These are phyloP conservation scores for Peromyscus eremicus DNA, from an alignment of 2,797 vertebrate species.

Conservation along the genomic window DNA sequence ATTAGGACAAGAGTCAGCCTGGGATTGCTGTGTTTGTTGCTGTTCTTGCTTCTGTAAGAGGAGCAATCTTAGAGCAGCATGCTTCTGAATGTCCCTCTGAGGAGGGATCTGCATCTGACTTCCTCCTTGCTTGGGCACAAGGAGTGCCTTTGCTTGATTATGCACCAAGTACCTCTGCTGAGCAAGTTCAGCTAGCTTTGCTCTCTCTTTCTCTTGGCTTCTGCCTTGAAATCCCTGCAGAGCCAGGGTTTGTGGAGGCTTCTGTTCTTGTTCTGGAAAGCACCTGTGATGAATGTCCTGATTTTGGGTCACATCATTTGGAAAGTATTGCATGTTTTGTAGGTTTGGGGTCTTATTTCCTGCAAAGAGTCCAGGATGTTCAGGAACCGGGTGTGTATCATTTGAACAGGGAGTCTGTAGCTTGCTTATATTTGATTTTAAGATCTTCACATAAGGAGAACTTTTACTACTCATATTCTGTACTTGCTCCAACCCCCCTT, in stretches of 20 bases:
- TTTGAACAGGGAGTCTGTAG: constrained; percentile 87
- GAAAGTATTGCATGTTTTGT: constrained; percentile 88
- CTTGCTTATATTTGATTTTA: constrained; percentile 82
- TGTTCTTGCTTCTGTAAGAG: constrained; percentile 95
- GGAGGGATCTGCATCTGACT: constrained; percentile 82
- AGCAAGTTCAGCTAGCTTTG: constrained; percentile 25
- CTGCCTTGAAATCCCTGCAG: constrained; percentile 88
- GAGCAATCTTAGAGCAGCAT: constrained; percentile 95
- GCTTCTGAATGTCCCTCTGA: constrained; percentile 92
- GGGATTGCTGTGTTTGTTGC: constrained; percentile 89
- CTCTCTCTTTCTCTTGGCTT: constrained; percentile 87
- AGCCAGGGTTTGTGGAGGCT: constrained; percentile 84
- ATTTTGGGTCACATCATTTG: constrained; percentile 89
- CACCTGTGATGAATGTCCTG: constrained; percentile 89
- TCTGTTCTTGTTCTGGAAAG: constrained; percentile 87
- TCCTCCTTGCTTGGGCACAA: constrained; percentile 82
- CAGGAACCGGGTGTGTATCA: constrained; percentile 82
- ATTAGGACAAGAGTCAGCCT: constrained; percentile 84
- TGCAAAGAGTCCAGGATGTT: constrained; percentile 75
- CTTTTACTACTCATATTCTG: constrained; percentile 86
- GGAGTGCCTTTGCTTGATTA: constrained; percentile 77
- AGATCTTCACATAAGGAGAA: constrained; percentile 79
- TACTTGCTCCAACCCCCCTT: constrained; percentile 89
- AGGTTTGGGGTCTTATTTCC: constrained; percentile 85
- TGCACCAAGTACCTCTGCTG: constrained; percentile 87